These are phyloP conservation scores for Chloropsis hardwickii DNA, from an alignment of 2,113 vertebrate genomes.

Conservation along the genomic window DNA sequence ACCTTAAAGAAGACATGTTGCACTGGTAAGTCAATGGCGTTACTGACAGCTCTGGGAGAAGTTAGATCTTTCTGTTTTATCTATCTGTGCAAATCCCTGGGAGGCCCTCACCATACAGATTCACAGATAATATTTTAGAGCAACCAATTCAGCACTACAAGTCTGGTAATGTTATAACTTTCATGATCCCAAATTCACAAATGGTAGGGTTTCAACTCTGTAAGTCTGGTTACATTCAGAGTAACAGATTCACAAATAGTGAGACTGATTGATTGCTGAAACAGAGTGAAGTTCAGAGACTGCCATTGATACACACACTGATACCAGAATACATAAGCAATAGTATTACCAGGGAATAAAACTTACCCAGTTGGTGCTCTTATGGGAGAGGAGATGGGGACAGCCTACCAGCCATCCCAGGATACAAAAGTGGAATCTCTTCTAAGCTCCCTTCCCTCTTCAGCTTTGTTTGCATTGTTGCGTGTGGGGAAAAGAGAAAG, in stretches of 20 bases:
- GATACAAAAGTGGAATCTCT: neutral
- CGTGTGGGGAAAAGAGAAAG: neutral
- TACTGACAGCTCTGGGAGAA: neutral
- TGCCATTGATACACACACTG: neutral
- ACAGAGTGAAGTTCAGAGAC: neutral
- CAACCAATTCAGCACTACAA: too few species aligned
- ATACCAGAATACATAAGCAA: neutral
- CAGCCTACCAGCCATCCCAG: neutral
- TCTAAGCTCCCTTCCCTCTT: neutral
- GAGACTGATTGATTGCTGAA: neutral
- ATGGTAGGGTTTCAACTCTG: neutral
- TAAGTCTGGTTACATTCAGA: neutral
- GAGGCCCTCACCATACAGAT: neutral
- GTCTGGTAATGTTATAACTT: neutral
- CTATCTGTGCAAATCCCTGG: neutral
- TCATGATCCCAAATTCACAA: neutral
- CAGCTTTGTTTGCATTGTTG: neutral
- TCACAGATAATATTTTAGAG: neutral
- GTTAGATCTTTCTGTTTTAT: neutral
- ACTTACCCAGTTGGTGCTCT: neutral
- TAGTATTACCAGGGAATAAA: neutral
- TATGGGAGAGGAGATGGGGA: neutral
- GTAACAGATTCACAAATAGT: neutral
- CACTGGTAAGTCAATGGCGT: fast-evolving
- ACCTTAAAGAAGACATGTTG: neutral